Base-by-base conservation (phyloP, 1,140 invertebrate genomes). In the Papilio glaucus region DNA sequence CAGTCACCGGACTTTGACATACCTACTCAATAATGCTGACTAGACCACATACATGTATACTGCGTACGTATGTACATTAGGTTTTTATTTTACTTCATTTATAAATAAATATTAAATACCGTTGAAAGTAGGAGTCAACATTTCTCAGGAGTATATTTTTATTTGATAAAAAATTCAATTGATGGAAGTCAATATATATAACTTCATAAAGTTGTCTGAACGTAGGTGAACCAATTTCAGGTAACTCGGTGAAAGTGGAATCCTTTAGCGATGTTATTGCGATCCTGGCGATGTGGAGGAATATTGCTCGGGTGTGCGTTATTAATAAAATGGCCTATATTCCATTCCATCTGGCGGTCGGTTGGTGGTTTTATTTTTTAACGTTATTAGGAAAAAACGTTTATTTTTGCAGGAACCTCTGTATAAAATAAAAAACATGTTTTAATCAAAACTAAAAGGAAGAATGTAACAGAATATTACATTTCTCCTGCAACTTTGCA, bases 221-320 rank as follows among this genome's bases (percentile, higher is more conserved):
- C 15, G 18, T 53, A 6, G 61, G 10, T 63, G 39, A 38, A 15
- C 33, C 15, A 63, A 63, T 63, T 38, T 39, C n/a, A 63, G 33
- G 61, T 63, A n/a, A 39, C 10, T 63, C 13, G 33, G 61, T 63
- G 37, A 13, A 63, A 33, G 29, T 63, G 29, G 37, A 63, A 63
- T 38, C 33, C 37, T 37, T 39, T 39, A 12, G 33, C 33, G 37
- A 37, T 63, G 61, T 63, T 63, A 63, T 63, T 63, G 33, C 37
- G 33, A 18, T 21, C 37, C 33, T 38, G 15, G 7, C 61, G 37
- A 38, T 39, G 61, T 39, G 33, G 21, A 18, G 45, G 45, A 53
- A 53, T 53, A 53, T 53, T 53, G 49, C 49, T 53, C 21, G 49
- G 21, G 49, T 53, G 21, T 53, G 9, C 49, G 21, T 53, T 53